These are phyloP conservation scores for Myotis yumanensis DNA, from an alignment of 2,113 vertebrate species.

Conservation along the genomic window DNA sequence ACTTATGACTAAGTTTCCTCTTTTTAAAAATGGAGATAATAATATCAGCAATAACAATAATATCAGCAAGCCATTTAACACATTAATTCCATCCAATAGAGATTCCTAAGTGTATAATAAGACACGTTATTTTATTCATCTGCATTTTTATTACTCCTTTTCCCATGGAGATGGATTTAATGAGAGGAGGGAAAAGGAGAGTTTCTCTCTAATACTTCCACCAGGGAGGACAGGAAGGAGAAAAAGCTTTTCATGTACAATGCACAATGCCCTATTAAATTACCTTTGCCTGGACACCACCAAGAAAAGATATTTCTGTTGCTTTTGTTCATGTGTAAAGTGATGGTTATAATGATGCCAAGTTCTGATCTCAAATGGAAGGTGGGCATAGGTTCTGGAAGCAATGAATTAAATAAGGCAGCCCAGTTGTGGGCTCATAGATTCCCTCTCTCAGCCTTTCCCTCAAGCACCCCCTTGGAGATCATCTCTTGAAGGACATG, in stretches of 20 bases:
- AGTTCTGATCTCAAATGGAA: neutral
- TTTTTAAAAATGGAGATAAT: conserved; percentile 39
- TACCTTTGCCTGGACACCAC: neutral
- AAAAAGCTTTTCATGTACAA: neutral
- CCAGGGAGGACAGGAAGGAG: neutral
- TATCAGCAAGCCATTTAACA: neutral
- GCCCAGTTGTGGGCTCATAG: neutral
- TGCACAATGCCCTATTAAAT: neutral
- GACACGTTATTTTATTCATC: neutral
- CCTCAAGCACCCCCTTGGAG: neutral
- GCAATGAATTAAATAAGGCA: neutral
- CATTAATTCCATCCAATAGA: neutral
- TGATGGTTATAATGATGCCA: neutral
- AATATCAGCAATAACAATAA: neutral
- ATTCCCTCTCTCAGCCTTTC: neutral
- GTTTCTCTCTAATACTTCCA: neutral
- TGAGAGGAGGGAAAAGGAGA: neutral
- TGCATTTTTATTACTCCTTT: neutral
- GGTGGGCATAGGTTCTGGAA: neutral
- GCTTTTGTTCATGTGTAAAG: neutral
- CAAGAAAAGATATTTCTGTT: neutral
- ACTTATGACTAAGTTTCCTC: neutral
- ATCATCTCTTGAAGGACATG: neutral
- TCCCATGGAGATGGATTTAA: neutral
- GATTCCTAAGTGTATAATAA: neutral